Base-by-base conservation (phyloP, 2,888 invertebrate species). In the Cactoblastis cactorum region DNA sequence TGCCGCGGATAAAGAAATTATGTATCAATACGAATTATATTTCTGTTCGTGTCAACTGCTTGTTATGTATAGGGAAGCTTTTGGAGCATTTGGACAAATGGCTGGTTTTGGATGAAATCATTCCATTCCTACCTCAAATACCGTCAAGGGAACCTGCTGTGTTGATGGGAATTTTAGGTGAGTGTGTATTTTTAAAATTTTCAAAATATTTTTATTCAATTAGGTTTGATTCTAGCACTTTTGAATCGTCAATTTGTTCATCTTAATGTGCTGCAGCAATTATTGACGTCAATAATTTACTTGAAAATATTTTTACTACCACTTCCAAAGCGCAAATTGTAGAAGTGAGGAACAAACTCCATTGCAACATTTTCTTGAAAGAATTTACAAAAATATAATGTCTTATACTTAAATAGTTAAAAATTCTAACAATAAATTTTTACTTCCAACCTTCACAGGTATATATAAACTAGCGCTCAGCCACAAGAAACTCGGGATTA, bases 61-160 rank as follows among this genome's bases (percentile, higher is more conserved):
- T 99, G 57, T 88, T 99, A 37, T 98, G 98, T 78, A 86, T 99
- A 57, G 98, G 98, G 0, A 96, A 98, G 74, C 87, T 99, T 62
- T 83, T 99, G 70, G 98, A 98, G 66, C 94, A 96, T 85, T 91
- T 99, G 67, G 99, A 99, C 83, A 97, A 97, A 72, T 99, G 99
- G 99, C 88, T 97, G 69, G 97, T 99, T 1, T 80, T 98, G 58
- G 98, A 99, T 79, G 97, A 98, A 76, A 93, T 99, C 50, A 91
- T 99, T 59, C 98, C 99, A 0, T 95, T 98, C 67, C 80, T 99
- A 53, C 96, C 96, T 15, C 95, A 97, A 77, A 96, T 99, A 74
- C 96, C 97, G 17, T 95, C 97, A 5, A 91, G 97, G 50, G 99
- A 99, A 77, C 98, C 98, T 0, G 98, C 98, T 0, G 96, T 99